These are phyloP conservation scores for Mythimna ferrago DNA, from an alignment of 2,888 invertebrate genomes.

Conservation along the genomic window DNA sequence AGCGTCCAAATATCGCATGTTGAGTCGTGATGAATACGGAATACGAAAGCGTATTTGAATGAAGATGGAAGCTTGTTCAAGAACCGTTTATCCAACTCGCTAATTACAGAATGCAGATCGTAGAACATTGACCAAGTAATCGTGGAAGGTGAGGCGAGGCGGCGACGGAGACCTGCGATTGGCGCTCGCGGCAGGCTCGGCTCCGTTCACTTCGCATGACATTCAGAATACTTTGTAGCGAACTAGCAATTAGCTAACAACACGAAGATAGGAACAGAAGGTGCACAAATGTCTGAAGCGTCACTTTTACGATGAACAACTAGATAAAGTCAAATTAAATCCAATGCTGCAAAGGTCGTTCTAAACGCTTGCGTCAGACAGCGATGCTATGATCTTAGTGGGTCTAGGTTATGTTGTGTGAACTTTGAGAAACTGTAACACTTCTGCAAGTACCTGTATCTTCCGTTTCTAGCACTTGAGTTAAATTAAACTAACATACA, in stretches of 20 bases:
- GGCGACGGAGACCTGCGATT: conserved; percentile 59
- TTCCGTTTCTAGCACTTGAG: background rate
- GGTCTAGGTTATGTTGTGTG: too few species aligned
- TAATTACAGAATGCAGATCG: conserved; percentile 59
- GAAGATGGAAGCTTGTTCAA: conserved; percentile 31
- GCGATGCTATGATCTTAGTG: background rate
- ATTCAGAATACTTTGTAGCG: conserved; percentile 46
- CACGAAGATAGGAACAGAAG: conserved; percentile 23
- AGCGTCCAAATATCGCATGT: conserved; percentile 30
- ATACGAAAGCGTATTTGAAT: conserved; percentile 25
- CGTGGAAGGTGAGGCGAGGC: conserved; percentile 49
- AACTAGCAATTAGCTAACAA: conserved; percentile 7
- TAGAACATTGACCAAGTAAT: conserved; percentile 64
- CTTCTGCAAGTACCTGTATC: conserved; percentile 15
- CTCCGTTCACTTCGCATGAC: conserved; percentile 70
- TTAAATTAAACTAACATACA: background rate
- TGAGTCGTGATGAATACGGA: conserved; percentile 20
- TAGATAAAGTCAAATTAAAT: background rate
- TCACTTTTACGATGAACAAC: background rate
- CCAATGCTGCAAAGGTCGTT: background rate
- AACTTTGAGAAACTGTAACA: background rate
- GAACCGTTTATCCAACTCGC: conserved; percentile 44
- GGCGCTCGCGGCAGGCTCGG: conserved; percentile 72
- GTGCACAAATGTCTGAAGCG: background rate
- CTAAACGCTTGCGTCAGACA: background rate